Base-by-base conservation (phyloP, 2,888 invertebrate genomes). In the Drosophila hawaiiensis region DNA sequence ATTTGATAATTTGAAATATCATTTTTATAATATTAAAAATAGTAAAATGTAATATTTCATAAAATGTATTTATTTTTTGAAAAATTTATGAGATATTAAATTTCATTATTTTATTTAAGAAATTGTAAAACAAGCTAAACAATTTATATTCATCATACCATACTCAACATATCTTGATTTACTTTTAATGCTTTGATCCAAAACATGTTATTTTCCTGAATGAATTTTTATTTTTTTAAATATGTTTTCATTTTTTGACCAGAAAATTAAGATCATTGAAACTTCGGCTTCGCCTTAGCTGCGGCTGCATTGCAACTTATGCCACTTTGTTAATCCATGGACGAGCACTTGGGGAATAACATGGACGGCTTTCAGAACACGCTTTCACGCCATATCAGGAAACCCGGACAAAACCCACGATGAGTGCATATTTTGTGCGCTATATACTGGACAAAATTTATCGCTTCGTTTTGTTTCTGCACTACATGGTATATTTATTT, bases 351-450 rank as follows among this genome's bases (percentile, higher is more conserved):
- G 70, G 67, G 41, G 74, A 54, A 52, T 67, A 73, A 62, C 77
- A 73, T 61, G 80, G 47, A 68, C 47, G 68, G 74, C 54, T 66
- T 81, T 73, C 55, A 50, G 68, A 68, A 60, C 66, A 73, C 65
- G 74, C 69, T 78, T 78, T 82, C 75, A 80, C 75, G 74, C 78
- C 70, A 55, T 80, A 78, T 80, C 77, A 58, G 73, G 59, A 66
- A 66, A 61, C 55, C 68, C 68, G 73, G 64, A 41, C 68, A 65
- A 58, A 78, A 56, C 52, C 73, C 72, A 66, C 81, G 81, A 78
- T 76, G 78, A 78, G 77, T 73, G 73, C 77, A 80, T 76, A 80
- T 76, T 76, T 72, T 73, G 78, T 78, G 74, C 68, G 69, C 75
- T 70, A 74, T 68, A 78, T 78, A 56, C 58, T 78, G 52, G 63